Base-by-base conservation (phyloP, 2,888 invertebrate species). In the Mystacides longicornis region DNA sequence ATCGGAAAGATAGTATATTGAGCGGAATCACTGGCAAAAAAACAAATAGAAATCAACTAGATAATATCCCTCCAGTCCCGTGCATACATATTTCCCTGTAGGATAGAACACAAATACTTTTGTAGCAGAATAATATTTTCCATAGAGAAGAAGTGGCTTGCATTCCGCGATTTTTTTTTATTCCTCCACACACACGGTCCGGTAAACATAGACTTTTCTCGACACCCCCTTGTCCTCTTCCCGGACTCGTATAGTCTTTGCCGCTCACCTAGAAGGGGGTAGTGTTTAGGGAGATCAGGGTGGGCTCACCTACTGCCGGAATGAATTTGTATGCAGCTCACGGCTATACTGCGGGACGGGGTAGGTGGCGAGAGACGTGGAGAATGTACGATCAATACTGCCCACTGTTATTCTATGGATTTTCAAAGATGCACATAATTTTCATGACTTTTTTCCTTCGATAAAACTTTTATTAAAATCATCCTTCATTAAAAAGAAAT, bases 371-470 rank as follows among this genome's bases (percentile, higher is more conserved):
- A 14, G 37, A 14, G 57, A 23, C 3, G 42, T 46, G 23, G 23
- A 48, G 48, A 21, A 50, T 53, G 57, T 50, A 49, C 58, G 60
- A 60, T 61, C 60, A 61, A 60, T 60, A 61, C 60, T 58, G 56
- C 50, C 61, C 61, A 61, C 56, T 58, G 58, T n/a, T n/a, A n/a
- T 57, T 56, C 55, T 55, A 54, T 55, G 59, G 60, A 57, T 57
- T 59, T 56, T 48, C 57, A 54, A 59, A 59, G 57, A 57, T 61
- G 58, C 59, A 58, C 52, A 58, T 49, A 37, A 51, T 45, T 55
- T 49, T 20, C 19, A 45, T 45, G 23, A 47, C 51, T 55, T 51
- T 45, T 46, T 46, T n/a, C 20, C 14, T 37, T 7, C 14, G 16
- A 3, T 16, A 37, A 37, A 37, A n/a, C 37, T 4, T 37, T 37